phyloP scores from a whole-genome alignment of 2,113 vertebrate genomes.

The Peromyscus polionotus region DNA sequence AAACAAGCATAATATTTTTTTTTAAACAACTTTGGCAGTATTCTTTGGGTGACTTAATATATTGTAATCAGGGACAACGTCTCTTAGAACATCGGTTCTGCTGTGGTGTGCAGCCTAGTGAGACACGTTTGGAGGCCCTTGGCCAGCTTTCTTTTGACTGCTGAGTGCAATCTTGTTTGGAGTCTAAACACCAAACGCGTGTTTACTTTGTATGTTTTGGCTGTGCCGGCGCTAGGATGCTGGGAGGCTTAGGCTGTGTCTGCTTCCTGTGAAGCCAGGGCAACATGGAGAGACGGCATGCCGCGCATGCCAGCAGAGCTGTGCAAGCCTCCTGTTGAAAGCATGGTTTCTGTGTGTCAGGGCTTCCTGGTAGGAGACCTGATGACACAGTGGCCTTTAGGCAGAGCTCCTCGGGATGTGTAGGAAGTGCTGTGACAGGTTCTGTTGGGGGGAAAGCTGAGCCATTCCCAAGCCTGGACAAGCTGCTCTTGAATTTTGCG shows the following conservation, averaged over 20 bases:
- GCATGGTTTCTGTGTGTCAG: constrained; percentile 73
- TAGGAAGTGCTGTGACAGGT: constrained; percentile 34
- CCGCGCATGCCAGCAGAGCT: constrained; percentile 86
- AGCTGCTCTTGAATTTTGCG: constrained; percentile 62
- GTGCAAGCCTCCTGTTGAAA: constrained; percentile 80
- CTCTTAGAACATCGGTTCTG: constrained; percentile 71
- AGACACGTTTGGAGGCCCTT: constrained; percentile 71
- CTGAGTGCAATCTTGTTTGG: neutral
- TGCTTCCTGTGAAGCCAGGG: constrained; percentile 76
- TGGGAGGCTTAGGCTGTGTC: constrained; percentile 68
- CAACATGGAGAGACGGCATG: constrained; percentile 76
- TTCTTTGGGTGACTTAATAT: constrained; percentile 80
- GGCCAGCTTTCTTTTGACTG: constrained; percentile 73
- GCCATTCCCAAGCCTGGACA: constrained; percentile 63
- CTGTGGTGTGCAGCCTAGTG: constrained; percentile 71
- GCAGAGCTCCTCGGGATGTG: constrained; percentile 35
- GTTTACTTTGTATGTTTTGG: neutral
- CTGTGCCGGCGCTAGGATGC: constrained; percentile 64
- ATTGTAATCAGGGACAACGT: constrained; percentile 82
- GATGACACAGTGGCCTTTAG: constrained; percentile 71
- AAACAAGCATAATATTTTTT: constrained; percentile 81
- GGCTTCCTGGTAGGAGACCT: constrained; percentile 54
- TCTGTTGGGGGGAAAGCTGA: constrained; percentile 57
- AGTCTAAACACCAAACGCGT: neutral
- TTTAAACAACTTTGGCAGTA: constrained; percentile 78